Percentiles rank a stretch among this genome's conserved stretches.
phyloP scores from a whole-genome alignment of 2,113 vertebrate genomes.

The Cynocephalus volans region DNA sequence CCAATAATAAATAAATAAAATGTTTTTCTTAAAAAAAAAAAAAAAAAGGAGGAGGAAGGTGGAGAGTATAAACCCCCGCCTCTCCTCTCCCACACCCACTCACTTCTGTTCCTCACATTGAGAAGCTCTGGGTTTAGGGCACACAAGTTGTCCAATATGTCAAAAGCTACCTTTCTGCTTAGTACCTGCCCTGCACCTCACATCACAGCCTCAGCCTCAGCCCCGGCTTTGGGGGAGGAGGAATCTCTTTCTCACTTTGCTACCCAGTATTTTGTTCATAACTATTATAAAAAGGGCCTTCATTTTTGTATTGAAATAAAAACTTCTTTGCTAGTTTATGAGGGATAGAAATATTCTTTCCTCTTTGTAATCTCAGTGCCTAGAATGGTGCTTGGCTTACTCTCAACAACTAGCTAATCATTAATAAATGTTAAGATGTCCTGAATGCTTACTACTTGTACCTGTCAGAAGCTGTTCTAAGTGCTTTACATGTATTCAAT shows the following conservation, averaged over 20 bases:
- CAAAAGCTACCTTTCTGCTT: background rate
- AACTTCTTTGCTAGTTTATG: background rate
- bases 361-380: background rate
- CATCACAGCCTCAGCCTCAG: background rate
- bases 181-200: background rate
- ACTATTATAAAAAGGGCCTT: background rate
- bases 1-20: too few relatives aligned
- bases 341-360: background rate
- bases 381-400: background rate
- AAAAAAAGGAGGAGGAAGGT: background rate
- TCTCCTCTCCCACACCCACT: background rate
- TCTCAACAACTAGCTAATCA: background rate
- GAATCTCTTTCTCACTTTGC: background rate
- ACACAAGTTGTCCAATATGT: background rate
- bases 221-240: background rate
- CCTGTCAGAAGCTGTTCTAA: background rate
- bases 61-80: background rate
- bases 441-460: too few relatives aligned
- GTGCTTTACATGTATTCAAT: background rate
- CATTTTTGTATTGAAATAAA: background rate
- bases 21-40: too few relatives aligned
- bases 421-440: background rate
- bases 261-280: background rate
- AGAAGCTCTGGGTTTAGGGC: background rate
- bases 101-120: background rate